Percentiles rank a stretch among this genome's conserved stretches.
Evolutionary conservation across 2,113 vertebrate species (phyloP).

Genomic region (Colossoma macropomum): DNA sequence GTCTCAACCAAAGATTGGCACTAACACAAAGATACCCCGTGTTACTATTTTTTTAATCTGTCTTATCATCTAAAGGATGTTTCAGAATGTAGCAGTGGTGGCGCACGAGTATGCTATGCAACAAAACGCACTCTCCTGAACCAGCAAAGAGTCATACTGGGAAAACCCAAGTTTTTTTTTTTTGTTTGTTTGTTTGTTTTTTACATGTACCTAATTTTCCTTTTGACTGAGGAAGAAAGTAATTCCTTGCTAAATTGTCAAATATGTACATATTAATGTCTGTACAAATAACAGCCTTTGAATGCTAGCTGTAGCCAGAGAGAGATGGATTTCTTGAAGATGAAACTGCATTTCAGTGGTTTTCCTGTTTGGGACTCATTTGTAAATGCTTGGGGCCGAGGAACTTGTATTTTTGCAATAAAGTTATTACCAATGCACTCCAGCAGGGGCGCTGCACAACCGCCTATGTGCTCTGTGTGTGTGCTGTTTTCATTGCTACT

Average conservation of each 20-base stretch:
- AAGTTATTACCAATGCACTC: conserved; percentile 85
- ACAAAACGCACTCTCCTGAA: conserved; percentile 75
- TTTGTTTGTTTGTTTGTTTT: conserved; percentile 22
- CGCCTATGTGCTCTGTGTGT: conserved; percentile 40
- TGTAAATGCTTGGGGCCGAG: conserved; percentile 79
- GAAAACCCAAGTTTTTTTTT: conserved; percentile 38
- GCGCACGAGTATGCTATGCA: conserved; percentile 84
- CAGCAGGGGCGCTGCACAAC: conserved; percentile 77
- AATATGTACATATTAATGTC: conserved; percentile 64
- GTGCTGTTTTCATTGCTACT: background rate
- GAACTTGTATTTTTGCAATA: conserved; percentile 89
- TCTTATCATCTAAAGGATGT: conserved; percentile 67
- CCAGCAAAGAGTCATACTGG: conserved; percentile 69
- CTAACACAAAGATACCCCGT: conserved; percentile 65
- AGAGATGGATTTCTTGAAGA: conserved; percentile 55
- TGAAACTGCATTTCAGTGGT: conserved; percentile 55
- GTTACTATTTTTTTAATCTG: conserved; percentile 36
- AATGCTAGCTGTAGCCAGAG: conserved; percentile 52
- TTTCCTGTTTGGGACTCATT: conserved; percentile 61
- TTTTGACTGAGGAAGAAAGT: conserved; percentile 49
- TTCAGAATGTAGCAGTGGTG: conserved; percentile 82
- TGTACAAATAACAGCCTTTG: conserved; percentile 60
- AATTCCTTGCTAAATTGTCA: conserved; percentile 58
- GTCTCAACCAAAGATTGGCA: conserved; percentile 82
- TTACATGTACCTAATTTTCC: conserved; percentile 18